phyloP scores from a whole-genome alignment of 2,888 invertebrate genomes.

The Chironomus tentans region DNA sequence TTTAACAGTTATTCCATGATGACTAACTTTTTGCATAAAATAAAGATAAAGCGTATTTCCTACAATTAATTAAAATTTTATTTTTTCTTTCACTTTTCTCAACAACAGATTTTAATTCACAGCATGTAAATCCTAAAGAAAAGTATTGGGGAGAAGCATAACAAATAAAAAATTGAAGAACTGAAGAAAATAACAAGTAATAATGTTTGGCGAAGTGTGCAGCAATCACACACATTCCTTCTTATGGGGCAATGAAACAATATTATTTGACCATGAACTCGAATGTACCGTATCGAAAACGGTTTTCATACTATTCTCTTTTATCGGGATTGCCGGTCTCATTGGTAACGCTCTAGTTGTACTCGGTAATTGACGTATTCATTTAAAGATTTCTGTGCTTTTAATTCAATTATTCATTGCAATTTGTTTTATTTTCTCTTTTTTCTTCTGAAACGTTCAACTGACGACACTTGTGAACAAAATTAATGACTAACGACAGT shows the following conservation, averaged over 20 bases:
- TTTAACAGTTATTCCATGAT: no score
- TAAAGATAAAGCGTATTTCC: no score
- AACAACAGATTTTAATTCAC: no score
- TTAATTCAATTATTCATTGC: not conserved
- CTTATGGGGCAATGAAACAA: not conserved
- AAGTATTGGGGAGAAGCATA: not conserved
- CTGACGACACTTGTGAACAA: no score
- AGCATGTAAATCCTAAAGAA: no score
- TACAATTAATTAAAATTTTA: no score
- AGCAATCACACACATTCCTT: constrained; percentile 13
- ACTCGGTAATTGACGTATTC: constrained; percentile 42
- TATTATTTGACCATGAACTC: constrained; percentile 31
- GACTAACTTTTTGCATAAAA: no score
- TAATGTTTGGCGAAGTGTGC: constrained; percentile 19
- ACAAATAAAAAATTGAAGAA: no score
- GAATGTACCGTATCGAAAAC: constrained; percentile 60
- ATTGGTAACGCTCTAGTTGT: constrained; percentile 84
- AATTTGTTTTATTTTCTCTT: not conserved
- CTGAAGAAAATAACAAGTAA: no score
- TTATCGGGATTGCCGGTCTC: constrained; percentile 78
- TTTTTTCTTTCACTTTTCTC: no score
- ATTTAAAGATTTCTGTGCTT: not conserved
- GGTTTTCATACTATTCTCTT: constrained; percentile 74
- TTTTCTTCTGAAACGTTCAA: not conserved
- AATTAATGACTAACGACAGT: constrained; percentile 41